Base-by-base conservation (phyloP, 1,140 invertebrate genomes). In the Ooceraea biroi region DNA sequence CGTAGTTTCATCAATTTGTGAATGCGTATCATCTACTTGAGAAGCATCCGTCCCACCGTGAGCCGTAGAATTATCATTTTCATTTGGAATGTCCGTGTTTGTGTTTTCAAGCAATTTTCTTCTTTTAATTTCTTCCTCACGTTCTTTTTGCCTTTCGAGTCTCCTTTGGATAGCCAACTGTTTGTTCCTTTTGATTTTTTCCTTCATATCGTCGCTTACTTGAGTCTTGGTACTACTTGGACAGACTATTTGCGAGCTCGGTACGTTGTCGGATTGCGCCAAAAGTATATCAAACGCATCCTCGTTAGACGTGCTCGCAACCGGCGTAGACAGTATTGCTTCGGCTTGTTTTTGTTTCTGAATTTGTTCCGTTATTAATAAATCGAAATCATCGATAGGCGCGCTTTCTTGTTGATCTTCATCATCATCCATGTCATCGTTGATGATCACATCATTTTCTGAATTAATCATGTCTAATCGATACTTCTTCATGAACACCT, bases 401-500 rank as follows among this genome's bases (percentile, higher is more conserved):
- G 72, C 71, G 17, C 83, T 83, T n/a, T 92, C 85, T 7, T 88
- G 83, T 36, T 90, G 90, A 7, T 90, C 89, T 5, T 92, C 93
- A 2, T 93, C 90, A n/a, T 90, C 85, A 19, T 93, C 86, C 1
- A 65, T 46, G 8, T 78, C 66, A 83, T 89, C 71, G 10, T 69
- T n/a, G 44, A 76, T 93, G 27, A 89, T 86, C 2, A 90, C 58
- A 41, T 73, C 85, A 66, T 93, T 83, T 3, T 93, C 88, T 1
- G 90, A 84, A 17, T 94, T 90, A 3, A 96, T 91, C 94, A 96
- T 95, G 17, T 96, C 96, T n/a, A 95, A 84, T 60, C 96, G 94
- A 84, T 97, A 96, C 84, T 95, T 96, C 25, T 95, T 95, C 44
- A 97, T 88, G 88, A 95, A 94, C 2, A 95, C 94, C 60, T 96